These are phyloP conservation scores for Meloidogyne hapla DNA, from an alignment of 1,140 invertebrate species.

Conservation along the genomic window DNA sequence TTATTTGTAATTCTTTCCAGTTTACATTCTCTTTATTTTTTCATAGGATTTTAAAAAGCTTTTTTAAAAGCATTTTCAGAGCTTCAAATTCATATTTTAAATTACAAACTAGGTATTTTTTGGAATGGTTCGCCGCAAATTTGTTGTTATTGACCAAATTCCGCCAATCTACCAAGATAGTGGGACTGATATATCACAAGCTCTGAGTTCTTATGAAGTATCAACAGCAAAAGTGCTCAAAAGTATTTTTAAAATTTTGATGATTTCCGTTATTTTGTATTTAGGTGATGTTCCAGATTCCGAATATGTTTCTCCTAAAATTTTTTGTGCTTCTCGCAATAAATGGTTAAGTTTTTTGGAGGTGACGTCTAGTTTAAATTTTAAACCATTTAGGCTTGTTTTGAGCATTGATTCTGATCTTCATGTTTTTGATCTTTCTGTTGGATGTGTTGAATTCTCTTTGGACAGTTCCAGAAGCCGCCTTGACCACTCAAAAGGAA, in stretches of 20 bases:
- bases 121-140: conserved; percentile 2
- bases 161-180: neutral
- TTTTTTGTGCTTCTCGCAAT: conserved; percentile 19
- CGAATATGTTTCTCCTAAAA: neutral
- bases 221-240: conserved; percentile 21
- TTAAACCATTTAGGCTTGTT: conserved; percentile 16
- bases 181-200: neutral
- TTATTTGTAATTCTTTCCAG: no score
- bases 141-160: conserved; percentile 1
- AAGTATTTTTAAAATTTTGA: neutral
- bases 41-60: no score
- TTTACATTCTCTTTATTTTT: no score
- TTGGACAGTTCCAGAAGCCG: conserved; percentile 16
- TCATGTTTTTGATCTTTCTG: conserved; percentile 30
- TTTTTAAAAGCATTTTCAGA: no score
- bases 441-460: conserved; percentile 23
- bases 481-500: conserved; percentile 8
- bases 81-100: no score
- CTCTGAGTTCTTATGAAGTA: conserved; percentile 23
- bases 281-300: neutral
- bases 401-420: conserved; percentile 23
- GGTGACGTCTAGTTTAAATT: neutral
- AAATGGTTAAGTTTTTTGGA: conserved; percentile 18
- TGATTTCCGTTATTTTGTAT: neutral
- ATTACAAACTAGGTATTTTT: no score